These are phyloP conservation scores for Conomelus anceps DNA, from an alignment of 2,888 invertebrate species.

Conservation along the genomic window DNA sequence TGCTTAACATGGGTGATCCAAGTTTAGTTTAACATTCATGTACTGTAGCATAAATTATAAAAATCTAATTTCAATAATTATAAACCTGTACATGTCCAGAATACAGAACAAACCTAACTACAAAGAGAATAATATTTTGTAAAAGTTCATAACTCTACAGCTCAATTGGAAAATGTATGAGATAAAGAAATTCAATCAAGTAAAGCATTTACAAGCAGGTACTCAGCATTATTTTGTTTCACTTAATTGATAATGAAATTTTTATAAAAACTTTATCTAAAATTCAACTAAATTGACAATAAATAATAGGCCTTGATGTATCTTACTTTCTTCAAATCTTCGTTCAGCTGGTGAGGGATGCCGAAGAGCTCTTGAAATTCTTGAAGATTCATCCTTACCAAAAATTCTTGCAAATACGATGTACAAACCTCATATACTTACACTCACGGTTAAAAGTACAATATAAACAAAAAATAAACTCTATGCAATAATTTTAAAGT, in stretches of 20 bases:
- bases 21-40: not conserved
- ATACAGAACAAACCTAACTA: not conserved
- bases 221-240: not conserved
- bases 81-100: not conserved
- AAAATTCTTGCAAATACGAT: not conserved
- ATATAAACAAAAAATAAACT: too few species aligned
- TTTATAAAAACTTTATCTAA: not conserved
- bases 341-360: not conserved
- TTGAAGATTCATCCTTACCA: not conserved
- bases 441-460: too few species aligned
- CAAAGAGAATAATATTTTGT: not conserved
- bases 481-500: too few species aligned
- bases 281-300: not conserved
- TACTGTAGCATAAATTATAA: not conserved
- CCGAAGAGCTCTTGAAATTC: not conserved
- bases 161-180: not conserved
- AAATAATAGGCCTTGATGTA: not conserved
- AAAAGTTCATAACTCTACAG: not conserved
- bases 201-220: not conserved
- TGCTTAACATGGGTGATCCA: not conserved
- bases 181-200: not conserved
- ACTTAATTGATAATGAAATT: not conserved
- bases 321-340: not conserved
- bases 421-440: not conserved
- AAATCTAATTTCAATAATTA: not conserved